These are phyloP conservation scores for Atta texana DNA, from an alignment of 1,140 invertebrate genomes.

Conservation along the genomic window DNA sequence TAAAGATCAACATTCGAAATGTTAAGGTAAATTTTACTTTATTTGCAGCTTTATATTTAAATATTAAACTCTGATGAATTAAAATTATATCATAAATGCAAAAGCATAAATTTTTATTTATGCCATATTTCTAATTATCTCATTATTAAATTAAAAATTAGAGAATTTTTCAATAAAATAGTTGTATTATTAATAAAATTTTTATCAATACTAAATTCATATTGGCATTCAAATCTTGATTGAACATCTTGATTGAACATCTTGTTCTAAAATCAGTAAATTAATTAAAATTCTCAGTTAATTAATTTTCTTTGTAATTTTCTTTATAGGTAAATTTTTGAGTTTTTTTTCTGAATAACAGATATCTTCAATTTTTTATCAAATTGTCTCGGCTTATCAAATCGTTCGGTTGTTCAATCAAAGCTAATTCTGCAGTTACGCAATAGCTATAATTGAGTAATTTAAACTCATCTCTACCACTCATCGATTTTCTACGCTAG, in stretches of 20 bases:
- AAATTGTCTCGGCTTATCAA: not conserved
- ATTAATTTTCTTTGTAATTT: not conserved
- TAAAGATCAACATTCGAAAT: not conserved
- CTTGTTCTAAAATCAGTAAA: too few species aligned
- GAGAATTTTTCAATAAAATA: not conserved
- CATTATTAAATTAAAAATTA: not conserved
- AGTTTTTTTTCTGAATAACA: not conserved
- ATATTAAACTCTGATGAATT: not conserved
- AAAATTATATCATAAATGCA: constrained; percentile 14
- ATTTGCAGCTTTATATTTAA: not conserved
- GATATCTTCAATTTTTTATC: not conserved
- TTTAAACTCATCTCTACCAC: not conserved
- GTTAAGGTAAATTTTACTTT: not conserved
- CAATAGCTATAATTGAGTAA: not conserved
- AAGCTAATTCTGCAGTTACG: not conserved
- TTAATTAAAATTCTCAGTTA: too few species aligned
- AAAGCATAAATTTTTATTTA: not conserved
- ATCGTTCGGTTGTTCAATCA: not conserved
- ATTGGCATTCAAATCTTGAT: too few species aligned
- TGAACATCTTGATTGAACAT: too few species aligned
- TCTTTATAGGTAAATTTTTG: not conserved
- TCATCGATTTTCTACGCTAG: not conserved
- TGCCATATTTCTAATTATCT: not conserved
- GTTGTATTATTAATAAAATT: not conserved
- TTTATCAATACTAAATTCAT: too few species aligned